phyloP scores from a whole-genome alignment of 2,113 vertebrate genomes.

The Physeter macrocephalus region DNA sequence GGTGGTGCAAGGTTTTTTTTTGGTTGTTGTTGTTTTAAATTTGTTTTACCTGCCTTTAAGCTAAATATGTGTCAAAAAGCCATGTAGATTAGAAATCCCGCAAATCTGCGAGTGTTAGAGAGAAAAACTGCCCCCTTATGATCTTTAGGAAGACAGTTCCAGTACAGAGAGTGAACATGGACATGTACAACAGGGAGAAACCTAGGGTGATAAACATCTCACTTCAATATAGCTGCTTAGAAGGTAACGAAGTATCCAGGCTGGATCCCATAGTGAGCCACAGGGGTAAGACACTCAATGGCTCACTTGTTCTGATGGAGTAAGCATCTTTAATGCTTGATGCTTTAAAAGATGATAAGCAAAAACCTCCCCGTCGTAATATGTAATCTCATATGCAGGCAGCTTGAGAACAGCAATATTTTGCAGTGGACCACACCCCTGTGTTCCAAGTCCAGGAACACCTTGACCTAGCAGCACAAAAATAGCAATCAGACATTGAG shows the following conservation, averaged over 20 bases:
- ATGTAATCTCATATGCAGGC: background rate
- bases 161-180: background rate
- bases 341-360: background rate
- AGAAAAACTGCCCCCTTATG: background rate
- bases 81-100: background rate
- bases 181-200: background rate
- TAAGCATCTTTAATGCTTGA: background rate
- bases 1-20: background rate
- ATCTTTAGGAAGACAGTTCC: background rate
- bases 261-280: background rate
- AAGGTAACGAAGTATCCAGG: conserved; percentile 8
- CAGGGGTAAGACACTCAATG: background rate
- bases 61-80: background rate
- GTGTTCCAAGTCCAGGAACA: background rate
- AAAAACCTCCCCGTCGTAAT: background rate
- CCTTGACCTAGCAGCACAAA: background rate
- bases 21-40: background rate
- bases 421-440: background rate
- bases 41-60: background rate
- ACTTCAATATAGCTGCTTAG: background rate
- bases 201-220: background rate
- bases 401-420: background rate
- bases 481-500: background rate
- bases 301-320: background rate
- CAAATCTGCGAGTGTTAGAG: background rate